Percentiles rank a stretch among this genome's conserved stretches.
Conservation (phyloP, 2,113 vertebrate species). For the Zosterops borbonicus region DNA sequence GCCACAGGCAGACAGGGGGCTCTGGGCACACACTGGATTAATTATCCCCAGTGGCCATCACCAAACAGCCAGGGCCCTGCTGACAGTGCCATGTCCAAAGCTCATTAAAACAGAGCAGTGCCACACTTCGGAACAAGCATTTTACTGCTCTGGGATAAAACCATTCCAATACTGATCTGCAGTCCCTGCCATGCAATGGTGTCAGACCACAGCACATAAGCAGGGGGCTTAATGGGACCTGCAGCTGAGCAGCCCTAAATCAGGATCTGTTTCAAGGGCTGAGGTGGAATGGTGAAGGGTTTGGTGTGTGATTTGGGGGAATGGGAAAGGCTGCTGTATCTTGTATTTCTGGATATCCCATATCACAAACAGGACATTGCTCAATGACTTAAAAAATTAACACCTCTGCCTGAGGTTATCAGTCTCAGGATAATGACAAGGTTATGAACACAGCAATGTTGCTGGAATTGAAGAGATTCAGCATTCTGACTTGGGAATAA, state of each 20-base stretch:
- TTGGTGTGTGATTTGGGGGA: neutral
- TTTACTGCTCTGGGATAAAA: neutral
- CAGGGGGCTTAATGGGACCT: neutral
- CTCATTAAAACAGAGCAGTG: conserved; percentile 20
- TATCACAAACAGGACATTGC: neutral
- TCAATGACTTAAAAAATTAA: conserved; percentile 53
- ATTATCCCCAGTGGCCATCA: neutral
- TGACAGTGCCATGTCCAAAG: neutral
- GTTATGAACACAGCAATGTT: conserved; percentile 13
- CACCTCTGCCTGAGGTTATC: conserved; percentile 20
- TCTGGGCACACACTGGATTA: neutral
- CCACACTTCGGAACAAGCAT: neutral
- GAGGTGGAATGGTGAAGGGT: neutral
- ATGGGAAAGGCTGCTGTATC: neutral
- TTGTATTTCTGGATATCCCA: neutral
- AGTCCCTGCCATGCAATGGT: rapidly evolving
- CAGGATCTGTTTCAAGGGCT: neutral
- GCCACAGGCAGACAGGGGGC: neutral
- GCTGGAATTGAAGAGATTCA: conserved; percentile 50
- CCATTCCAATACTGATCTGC: neutral
- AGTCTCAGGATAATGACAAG: conserved; percentile 28
- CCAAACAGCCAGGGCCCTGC: neutral
- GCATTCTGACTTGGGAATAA: neutral
- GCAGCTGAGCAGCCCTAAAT: neutral
- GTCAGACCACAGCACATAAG: neutral